Evolutionary conservation across 2,888 invertebrate species (phyloP), one percentile per base, ranked within the genome.

Genomic region (Stenurella melanura): DNA sequence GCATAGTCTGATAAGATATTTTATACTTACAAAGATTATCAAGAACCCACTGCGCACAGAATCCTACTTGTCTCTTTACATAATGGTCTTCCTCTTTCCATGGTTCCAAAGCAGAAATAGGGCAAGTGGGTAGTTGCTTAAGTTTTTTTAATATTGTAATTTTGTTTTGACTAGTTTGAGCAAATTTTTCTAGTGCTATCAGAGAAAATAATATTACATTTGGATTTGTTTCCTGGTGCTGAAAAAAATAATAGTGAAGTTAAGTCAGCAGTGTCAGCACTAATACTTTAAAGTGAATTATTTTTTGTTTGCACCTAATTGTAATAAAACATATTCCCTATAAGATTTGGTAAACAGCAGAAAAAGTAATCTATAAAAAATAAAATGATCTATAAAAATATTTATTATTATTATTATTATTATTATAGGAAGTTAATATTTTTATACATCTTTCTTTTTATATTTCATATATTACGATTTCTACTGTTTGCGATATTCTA

Each of bases 141-240:
- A 97, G 90, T 76, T 93, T 91, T 84, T 92, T 92, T 84, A 93
- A 93, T 78, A 97, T 96, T 1, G 93, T 94, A 80, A 93, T 88
- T 90, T 96, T 97, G 89, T 97, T 97, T 88, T 96, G 96, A 88
- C 96, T 96, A 77, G 97, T 97, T 90, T 96, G 96, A 76, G 97
- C 96, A 90, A 97, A 97, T 88, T 98, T 98, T 89, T 98, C 97
- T 85, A 98, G 89, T 21, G 97, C 97, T 85, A 98, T 95, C 79
- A 98, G 89, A 38, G 97, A 95, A 90, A 96, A 96, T 73, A 98
- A 90, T 73, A 96, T 94, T 74, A 97, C 93, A 85, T 94, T 92
- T 17, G 95, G 93, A 86, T 96, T 93, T 64, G 92, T 91, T 78
- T 92, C 91, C 80, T 91, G 90, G 84, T 89, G 90, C 92, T 93